Evolutionary conservation across 2,888 invertebrate species (phyloP).

Genomic region (Agonopterix arenella): DNA sequence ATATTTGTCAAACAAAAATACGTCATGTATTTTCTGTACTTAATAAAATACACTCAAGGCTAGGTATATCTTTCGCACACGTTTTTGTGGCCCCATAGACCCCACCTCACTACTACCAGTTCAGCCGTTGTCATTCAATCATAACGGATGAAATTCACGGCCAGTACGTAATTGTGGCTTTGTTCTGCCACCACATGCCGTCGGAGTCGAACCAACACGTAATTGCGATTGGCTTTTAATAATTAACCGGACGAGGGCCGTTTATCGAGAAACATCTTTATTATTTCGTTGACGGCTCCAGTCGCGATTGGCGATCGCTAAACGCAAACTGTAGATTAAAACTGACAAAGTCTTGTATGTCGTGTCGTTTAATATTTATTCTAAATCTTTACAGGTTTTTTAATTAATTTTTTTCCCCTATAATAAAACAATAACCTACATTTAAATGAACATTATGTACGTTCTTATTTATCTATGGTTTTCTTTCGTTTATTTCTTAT

Average conservation of each 20-base stretch:
- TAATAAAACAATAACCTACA: too few relatives aligned
- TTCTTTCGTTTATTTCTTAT: too few relatives aligned
- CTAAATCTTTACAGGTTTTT: not conserved
- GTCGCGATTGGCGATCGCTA: not conserved
- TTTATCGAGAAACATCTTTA: slow-evolving; percentile 43
- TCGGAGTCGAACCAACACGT: slow-evolving; percentile 18
- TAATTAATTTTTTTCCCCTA: too few relatives aligned
- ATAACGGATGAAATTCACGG: slow-evolving; percentile 40
- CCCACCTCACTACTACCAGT: too few relatives aligned
- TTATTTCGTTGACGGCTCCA: slow-evolving; percentile 21
- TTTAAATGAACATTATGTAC: too few relatives aligned
- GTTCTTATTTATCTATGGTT: too few relatives aligned
- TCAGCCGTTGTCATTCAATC: slow-evolving; percentile 16
- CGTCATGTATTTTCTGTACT: too few relatives aligned
- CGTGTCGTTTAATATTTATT: not conserved
- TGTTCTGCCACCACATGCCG: slow-evolving; percentile 22
- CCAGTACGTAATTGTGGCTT: slow-evolving; percentile 13
- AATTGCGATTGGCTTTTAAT: slow-evolving; percentile 38
- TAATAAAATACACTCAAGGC: too few relatives aligned
- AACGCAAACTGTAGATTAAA: slow-evolving; percentile 5
- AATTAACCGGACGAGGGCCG: slow-evolving; percentile 31
- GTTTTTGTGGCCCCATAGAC: not conserved
- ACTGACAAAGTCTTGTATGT: slow-evolving; percentile 5
- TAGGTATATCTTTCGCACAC: too few relatives aligned
- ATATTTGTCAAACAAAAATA: too few relatives aligned